Evolutionary conservation across 2,113 vertebrate genomes (phyloP).

Genomic region (Gulo gulo): DNA sequence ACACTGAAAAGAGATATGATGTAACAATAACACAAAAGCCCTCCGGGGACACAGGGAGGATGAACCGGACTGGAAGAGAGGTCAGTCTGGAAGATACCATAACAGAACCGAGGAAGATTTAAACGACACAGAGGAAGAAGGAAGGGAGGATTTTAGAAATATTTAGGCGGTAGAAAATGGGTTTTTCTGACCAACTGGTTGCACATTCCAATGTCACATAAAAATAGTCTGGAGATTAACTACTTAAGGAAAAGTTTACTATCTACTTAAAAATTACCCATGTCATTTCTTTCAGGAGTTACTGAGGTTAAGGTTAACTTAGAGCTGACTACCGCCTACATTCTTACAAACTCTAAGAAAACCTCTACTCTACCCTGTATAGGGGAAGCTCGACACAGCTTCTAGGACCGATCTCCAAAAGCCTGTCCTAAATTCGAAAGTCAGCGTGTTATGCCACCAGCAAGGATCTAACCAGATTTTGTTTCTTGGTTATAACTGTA

Average conservation of each 20-base stretch:
- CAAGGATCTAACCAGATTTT: background rate
- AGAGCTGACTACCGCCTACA: background rate
- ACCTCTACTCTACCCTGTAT: background rate
- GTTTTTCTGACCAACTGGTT: conserved; percentile 14
- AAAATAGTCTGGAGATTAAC: conserved; percentile 43
- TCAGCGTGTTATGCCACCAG: rapidly evolving
- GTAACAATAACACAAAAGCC: background rate
- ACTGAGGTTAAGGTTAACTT: background rate
- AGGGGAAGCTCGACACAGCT: background rate
- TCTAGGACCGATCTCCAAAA: background rate
- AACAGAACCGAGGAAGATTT: background rate
- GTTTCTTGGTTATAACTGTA: background rate
- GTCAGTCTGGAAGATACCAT: background rate
- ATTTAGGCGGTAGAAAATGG: background rate
- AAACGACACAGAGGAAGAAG: background rate
- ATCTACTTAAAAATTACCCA: background rate
- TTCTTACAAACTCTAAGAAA: background rate
- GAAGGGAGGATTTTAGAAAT: background rate
- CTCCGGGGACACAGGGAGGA: background rate
- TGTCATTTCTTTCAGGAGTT: background rate
- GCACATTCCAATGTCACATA: conserved; percentile 8
- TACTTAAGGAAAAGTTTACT: conserved; percentile 24
- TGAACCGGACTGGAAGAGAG: background rate
- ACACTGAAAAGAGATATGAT: background rate
- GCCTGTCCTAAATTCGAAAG: background rate